A percentile compares a stretch with the other conserved stretches of the same genome.
Evolutionary conservation across 1,140 invertebrate species (phyloP).

Genomic region (Pseudachorutes palmiensis): DNA sequence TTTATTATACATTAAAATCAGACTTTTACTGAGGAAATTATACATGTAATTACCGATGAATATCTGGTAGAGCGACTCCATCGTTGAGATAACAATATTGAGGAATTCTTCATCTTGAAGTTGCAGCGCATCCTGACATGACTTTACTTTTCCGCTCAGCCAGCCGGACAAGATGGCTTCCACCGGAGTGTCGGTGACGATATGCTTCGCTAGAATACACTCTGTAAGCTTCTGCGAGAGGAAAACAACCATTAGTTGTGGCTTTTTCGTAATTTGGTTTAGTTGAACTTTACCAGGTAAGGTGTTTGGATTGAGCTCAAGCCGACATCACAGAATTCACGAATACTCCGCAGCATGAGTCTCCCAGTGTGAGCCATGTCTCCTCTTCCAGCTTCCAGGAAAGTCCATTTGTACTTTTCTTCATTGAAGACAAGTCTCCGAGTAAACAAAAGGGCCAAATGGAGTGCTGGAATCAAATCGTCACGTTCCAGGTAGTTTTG

Average conservation of each 20-base stretch:
- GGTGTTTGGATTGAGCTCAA: constrained; percentile 15
- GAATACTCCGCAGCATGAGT: constrained; percentile 17
- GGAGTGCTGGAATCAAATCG: constrained; percentile 25
- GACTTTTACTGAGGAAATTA: constrained; percentile 1
- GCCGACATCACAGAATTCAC: constrained; percentile 16
- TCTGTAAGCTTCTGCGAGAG: constrained; percentile 29
- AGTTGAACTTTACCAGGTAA: constrained; percentile 10
- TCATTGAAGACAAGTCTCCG: not conserved
- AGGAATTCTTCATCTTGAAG: constrained; percentile 8
- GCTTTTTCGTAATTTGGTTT: not conserved
- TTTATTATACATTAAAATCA: too few relatives aligned
- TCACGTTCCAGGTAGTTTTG: constrained; percentile 23
- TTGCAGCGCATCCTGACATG: constrained; percentile 12
- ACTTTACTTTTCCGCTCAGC: constrained; percentile 16
- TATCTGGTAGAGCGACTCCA: constrained; percentile 22
- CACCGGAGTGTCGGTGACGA: constrained; percentile 14
- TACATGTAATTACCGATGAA: constrained; percentile 33
- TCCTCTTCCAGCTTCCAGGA: constrained; percentile 8
- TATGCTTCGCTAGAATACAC: constrained; percentile 24
- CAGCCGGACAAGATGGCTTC: constrained; percentile 19
- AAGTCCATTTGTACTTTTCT: constrained; percentile 17
- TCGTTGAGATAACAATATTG: constrained; percentile 16
- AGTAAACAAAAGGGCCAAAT: constrained; percentile 20
- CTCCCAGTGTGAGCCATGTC: not conserved
- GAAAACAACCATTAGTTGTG: not conserved